A percentile compares a stretch with the other conserved stretches of the same genome.
Evolutionary conservation across 2,113 vertebrate genomes (phyloP).

Genomic region (Penelope pileata): DNA sequence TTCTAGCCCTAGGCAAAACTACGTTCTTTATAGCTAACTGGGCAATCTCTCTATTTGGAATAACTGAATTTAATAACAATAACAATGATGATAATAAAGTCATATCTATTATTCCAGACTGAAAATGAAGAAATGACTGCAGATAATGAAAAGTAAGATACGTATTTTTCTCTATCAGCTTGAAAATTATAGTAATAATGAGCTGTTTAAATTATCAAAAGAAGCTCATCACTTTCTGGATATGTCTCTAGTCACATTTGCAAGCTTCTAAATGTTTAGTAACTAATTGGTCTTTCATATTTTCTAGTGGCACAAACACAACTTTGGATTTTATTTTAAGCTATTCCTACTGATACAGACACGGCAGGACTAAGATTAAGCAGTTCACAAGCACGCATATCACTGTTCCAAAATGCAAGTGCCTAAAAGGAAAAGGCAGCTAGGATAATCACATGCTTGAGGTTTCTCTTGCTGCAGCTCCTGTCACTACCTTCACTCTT

Average conservation of each 20-base stretch:
- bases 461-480: neutral
- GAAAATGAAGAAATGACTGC: neutral
- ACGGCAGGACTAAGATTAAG: neutral
- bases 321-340: neutral
- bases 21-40: neutral
- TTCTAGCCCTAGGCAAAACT: neutral
- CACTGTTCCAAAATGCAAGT: neutral
- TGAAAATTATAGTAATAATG: constrained; percentile 3
- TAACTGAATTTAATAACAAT: neutral
- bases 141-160: constrained; percentile 1
- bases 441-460: neutral
- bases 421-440: neutral
- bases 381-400: neutral
- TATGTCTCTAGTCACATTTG: neutral
- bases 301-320: neutral
- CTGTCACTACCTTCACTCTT: neutral
- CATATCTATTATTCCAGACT: neutral
- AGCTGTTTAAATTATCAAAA: constrained; percentile 20
- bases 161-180: neutral
- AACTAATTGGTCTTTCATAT: neutral
- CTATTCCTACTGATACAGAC: neutral
- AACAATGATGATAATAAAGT: neutral
- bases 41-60: neutral
- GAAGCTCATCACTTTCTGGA: neutral
- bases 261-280: constrained; percentile 1